A percentile compares a stretch with the other conserved stretches of the same genome.
phyloP scores from a whole-genome alignment of 2,113 vertebrate species.

The Bettongia penicillata region DNA sequence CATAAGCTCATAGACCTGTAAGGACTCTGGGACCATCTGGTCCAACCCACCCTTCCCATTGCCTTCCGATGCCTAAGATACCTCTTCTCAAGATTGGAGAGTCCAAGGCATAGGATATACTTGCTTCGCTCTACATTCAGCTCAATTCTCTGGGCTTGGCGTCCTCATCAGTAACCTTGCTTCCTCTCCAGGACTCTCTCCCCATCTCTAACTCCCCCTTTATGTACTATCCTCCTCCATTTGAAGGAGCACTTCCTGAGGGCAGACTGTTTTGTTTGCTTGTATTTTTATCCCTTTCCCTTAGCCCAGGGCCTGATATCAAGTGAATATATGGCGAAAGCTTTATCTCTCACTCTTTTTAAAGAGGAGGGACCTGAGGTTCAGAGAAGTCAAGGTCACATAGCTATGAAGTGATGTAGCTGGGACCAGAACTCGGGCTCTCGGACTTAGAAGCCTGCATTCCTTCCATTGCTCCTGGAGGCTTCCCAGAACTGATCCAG shows the following conservation, averaged over 20 bases:
- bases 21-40: not conserved
- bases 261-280: not conserved
- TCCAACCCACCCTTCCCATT: not conserved
- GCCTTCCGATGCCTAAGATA: too few relatives aligned
- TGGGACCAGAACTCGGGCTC: too few relatives aligned
- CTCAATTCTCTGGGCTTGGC: not conserved
- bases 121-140: not conserved
- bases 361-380: not conserved
- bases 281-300: not conserved
- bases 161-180: not conserved
- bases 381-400: not conserved
- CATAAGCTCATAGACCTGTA: not conserved
- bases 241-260: not conserved
- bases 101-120: not conserved
- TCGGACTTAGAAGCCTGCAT: not conserved
- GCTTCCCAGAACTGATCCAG: not conserved
- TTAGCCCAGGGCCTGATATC: not conserved
- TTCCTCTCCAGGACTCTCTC: not conserved
- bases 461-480: not conserved
- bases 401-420: too few relatives aligned
- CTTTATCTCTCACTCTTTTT: not conserved
- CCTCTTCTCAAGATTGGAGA: not conserved
- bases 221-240: not conserved
- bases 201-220: not conserved
- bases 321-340: not conserved